Evolutionary conservation across 2,113 vertebrate species (phyloP).

Genomic region (Myotis davidii): DNA sequence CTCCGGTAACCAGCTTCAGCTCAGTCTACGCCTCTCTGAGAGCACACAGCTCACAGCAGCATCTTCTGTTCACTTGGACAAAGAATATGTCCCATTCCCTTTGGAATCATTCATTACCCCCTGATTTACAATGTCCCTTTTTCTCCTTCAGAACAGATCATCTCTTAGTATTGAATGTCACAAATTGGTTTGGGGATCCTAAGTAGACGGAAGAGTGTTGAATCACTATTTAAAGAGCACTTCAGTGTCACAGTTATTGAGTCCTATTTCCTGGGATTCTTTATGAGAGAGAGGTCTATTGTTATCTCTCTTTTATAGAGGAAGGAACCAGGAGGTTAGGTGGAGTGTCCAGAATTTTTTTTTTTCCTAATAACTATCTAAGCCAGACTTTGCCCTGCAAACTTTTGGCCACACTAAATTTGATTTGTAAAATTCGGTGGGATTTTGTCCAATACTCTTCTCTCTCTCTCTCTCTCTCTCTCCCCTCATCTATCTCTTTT

Average conservation of each 20-base stretch:
- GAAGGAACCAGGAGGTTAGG: conserved; percentile 54
- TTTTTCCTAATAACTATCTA: conserved; percentile 34
- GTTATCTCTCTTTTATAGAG: conserved; percentile 65
- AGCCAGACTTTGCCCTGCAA: conserved; percentile 48
- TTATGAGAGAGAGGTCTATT: conserved; percentile 71
- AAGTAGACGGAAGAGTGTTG: conserved; percentile 73
- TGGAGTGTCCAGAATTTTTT: conserved; percentile 38
- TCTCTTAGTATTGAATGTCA: conserved; percentile 75
- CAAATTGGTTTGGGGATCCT: conserved; percentile 77
- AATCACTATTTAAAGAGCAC: conserved; percentile 77
- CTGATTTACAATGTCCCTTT: conserved; percentile 71
- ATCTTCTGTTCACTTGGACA: conserved; percentile 75
- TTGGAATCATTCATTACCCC: conserved; percentile 72
- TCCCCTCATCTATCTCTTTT: background rate
- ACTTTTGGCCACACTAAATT: conserved; percentile 56
- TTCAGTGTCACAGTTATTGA: conserved; percentile 65
- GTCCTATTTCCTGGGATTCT: conserved; percentile 62
- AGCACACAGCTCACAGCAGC: conserved; percentile 58
- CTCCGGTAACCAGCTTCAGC: conserved; percentile 64
- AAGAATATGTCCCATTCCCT: conserved; percentile 67
- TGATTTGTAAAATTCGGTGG: conserved; percentile 31
- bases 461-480: background rate
- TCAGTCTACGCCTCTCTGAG: conserved; percentile 53
- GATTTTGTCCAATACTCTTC: background rate
- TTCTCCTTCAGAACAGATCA: conserved; percentile 72